phyloP scores from a whole-genome alignment of 2,888 invertebrate species.

The Microctonus brassicae region DNA sequence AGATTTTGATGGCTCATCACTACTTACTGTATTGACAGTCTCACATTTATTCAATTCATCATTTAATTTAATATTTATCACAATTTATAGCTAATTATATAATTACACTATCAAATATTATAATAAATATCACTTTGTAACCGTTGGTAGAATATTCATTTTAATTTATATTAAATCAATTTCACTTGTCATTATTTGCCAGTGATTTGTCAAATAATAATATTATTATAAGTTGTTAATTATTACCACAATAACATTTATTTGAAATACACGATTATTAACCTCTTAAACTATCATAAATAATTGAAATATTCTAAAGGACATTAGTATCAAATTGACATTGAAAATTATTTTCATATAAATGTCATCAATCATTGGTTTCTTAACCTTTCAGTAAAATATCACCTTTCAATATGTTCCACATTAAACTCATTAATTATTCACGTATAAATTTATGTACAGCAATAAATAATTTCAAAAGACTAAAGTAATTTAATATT shows the following conservation, averaged over 20 bases:
- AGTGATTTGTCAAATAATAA: no score
- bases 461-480: background rate
- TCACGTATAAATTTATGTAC: no score
- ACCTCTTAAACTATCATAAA: no score
- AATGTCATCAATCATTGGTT: background rate
- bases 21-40: slow-evolving; percentile 4
- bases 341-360: no score
- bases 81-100: background rate
- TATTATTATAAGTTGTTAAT: no score
- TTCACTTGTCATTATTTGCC: no score
- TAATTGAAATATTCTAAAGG: background rate
- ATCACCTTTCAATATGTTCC: slow-evolving; percentile 39
- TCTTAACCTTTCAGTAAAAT: slow-evolving; percentile 14
- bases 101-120: no score
- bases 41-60: slow-evolving; percentile 11
- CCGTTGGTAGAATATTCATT: no score
- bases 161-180: no score
- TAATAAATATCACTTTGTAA: no score
- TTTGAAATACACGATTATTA: no score
- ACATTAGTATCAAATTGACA: background rate
- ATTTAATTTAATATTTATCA: slow-evolving; percentile 20
- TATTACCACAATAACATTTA: background rate
- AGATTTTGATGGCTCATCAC: background rate
- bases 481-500: background rate
- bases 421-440: background rate